phyloP scores from a whole-genome alignment of 1,140 invertebrate species.

The Ganaspis sp. region DNA sequence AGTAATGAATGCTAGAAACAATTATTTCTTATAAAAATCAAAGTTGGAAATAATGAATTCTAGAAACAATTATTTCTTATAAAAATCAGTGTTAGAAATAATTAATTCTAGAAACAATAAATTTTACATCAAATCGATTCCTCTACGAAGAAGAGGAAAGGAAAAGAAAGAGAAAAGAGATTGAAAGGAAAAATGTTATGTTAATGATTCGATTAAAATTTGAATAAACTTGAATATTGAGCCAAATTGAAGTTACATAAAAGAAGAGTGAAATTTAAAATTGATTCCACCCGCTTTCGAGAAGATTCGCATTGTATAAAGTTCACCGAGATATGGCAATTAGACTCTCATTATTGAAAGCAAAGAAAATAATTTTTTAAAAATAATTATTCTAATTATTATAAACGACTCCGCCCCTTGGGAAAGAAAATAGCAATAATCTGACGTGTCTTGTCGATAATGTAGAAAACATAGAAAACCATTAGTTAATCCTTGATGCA shows the following conservation, averaged over 20 bases:
- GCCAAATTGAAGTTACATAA: not conserved
- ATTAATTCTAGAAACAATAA: too few relatives aligned
- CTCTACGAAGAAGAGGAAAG: too few relatives aligned
- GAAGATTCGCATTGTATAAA: constrained; percentile 18
- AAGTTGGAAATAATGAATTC: too few relatives aligned
- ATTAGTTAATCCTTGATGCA: not conserved
- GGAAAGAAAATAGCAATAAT: not conserved
- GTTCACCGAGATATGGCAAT: constrained; percentile 15
- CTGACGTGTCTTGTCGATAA: constrained; percentile 17
- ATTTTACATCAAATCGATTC: too few relatives aligned
- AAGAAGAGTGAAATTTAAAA: not conserved
- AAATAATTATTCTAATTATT: not conserved
- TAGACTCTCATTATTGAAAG: not conserved
- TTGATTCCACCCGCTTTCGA: not conserved
- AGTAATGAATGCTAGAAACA: too few relatives aligned
- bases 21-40: too few relatives aligned
- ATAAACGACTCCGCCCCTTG: not conserved
- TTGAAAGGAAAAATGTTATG: not conserved
- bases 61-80: too few relatives aligned
- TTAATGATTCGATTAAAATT: not conserved
- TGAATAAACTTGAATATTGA: not conserved
- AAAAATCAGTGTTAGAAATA: too few relatives aligned
- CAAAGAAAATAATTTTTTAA: not conserved
- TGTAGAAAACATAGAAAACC: not conserved
- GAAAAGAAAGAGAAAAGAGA: too few relatives aligned